Evolutionary conservation across 2,797 vertebrate species (phyloP).

Genomic region (Chelon auratus): DNA sequence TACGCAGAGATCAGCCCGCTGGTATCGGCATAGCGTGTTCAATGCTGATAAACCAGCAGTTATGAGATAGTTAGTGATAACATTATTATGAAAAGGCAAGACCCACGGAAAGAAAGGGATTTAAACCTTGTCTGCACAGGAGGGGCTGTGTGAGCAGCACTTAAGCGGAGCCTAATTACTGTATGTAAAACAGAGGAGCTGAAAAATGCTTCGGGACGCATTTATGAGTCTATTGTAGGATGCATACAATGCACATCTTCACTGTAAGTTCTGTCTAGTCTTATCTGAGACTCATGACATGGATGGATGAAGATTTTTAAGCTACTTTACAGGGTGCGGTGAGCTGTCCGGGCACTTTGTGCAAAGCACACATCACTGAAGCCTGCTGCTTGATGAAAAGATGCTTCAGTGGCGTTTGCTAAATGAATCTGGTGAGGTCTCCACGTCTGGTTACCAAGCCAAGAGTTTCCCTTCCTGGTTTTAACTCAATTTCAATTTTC

Average conservation of each 20-base stretch:
- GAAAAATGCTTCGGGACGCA: not conserved
- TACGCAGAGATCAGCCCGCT: slow-evolving; percentile 17
- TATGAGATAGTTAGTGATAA: slow-evolving; percentile 37
- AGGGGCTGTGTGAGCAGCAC: not conserved
- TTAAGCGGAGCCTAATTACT: not conserved
- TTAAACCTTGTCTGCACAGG: not conserved
- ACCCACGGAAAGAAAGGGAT: not conserved
- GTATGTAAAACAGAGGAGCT: not conserved
- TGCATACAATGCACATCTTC: no score
- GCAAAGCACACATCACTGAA: slow-evolving; percentile 17
- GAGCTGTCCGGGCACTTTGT: slow-evolving; percentile 3
- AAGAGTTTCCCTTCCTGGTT: not conserved
- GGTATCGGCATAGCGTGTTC: slow-evolving; percentile 27
- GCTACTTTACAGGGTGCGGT: not conserved
- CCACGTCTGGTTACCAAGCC: no score
- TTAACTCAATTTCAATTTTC: not conserved
- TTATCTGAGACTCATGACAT: no score
- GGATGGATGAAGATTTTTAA: not conserved
- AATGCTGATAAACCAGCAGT: slow-evolving; percentile 50
- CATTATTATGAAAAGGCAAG: not conserved
- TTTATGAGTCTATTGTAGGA: no score
- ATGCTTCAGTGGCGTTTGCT: slow-evolving; percentile 7
- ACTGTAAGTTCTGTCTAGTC: no score
- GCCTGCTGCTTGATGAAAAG: not conserved
- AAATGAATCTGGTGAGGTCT: no score